Evolutionary conservation across 1,140 invertebrate species (phyloP).

Genomic region (Drosophila funebris): DNA sequence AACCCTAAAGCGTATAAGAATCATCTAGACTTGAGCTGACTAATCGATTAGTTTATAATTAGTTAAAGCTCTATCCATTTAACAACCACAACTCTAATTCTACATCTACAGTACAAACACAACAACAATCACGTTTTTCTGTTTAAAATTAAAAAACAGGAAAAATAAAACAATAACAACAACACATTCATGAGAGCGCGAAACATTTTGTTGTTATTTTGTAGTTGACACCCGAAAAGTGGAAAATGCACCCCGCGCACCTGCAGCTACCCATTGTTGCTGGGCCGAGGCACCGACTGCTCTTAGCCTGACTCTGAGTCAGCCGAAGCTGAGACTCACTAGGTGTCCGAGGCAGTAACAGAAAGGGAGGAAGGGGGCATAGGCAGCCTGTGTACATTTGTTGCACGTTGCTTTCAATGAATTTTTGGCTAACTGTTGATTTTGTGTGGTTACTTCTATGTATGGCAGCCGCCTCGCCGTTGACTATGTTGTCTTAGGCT

Average conservation of each 20-base stretch:
- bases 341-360: neutral
- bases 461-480: slow-evolving; percentile 6
- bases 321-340: neutral
- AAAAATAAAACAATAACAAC: slow-evolving; percentile 26
- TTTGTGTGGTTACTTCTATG: slow-evolving; percentile 56
- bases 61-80: slow-evolving; percentile 18
- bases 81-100: slow-evolving; percentile 9
- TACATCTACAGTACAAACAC: slow-evolving; percentile 35
- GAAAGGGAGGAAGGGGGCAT: neutral
- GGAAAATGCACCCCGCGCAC: slow-evolving; percentile 1
- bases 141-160: neutral
- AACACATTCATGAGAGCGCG: slow-evolving; percentile 64
- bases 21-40: neutral
- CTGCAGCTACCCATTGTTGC: slow-evolving; percentile 17
- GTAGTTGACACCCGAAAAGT: slow-evolving; percentile 72
- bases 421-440: slow-evolving; percentile 75
- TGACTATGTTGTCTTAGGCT: slow-evolving; percentile 10
- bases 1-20: neutral
- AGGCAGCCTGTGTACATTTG: neutral
- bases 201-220: slow-evolving; percentile 78
- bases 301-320: neutral
- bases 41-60: slow-evolving; percentile 22
- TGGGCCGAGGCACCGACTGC: neutral
- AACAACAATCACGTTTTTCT: slow-evolving; percentile 56
- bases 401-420: slow-evolving; percentile 33